Evolutionary conservation across 2,113 vertebrate genomes (phyloP).

Genomic region (Antechinus stuartii): DNA sequence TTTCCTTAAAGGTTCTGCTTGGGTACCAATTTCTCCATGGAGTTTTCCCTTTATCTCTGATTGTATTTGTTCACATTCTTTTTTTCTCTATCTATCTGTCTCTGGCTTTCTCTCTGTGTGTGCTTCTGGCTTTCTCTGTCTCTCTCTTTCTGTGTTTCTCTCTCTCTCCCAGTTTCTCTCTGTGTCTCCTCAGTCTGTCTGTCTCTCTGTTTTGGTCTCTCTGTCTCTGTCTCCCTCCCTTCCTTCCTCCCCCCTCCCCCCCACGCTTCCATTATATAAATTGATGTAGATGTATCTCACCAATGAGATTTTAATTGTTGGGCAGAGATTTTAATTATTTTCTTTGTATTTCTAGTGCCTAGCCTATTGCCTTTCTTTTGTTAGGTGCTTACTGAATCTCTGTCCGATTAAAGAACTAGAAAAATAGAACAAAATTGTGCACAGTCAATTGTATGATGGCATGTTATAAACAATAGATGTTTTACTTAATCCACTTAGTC

Average conservation of each 20-base stretch:
- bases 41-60: neutral
- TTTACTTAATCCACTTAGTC: neutral
- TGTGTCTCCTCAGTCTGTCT: no score
- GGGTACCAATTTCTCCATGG: neutral
- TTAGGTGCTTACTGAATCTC: neutral
- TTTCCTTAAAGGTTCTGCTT: neutral
- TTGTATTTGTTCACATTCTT: neutral
- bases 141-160: no score
- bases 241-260: no score
- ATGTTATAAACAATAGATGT: neutral
- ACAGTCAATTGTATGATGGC: neutral
- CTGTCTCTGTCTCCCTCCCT: no score
- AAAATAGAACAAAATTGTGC: neutral
- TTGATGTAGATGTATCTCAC: neutral
- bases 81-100: neutral
- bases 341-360: neutral
- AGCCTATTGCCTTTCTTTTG: neutral
- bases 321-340: neutral
- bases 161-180: no score
- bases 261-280: no score
- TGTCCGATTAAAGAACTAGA: neutral
- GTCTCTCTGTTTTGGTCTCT: neutral
- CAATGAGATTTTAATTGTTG: neutral
- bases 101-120: no score
- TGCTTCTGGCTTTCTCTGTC: no score